phyloP scores from a whole-genome alignment of 2,888 invertebrate species.

The Conistra vaccinii region DNA sequence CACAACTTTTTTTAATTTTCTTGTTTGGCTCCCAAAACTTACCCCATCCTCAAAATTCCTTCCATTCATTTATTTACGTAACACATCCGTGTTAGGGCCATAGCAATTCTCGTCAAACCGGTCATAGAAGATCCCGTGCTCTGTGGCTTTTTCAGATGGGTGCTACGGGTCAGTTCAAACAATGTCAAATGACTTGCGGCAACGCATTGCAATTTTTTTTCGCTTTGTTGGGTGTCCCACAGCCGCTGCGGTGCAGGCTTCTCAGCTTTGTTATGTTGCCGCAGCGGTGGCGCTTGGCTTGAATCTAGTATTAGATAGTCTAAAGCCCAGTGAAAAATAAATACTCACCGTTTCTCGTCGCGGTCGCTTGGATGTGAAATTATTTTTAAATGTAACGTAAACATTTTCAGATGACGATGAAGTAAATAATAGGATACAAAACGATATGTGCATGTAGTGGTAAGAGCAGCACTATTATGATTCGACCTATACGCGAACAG shows the following conservation, averaged over 20 bases:
- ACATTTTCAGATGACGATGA: conserved; percentile 31
- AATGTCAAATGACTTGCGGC: too few species aligned
- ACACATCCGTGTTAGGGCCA: too few species aligned
- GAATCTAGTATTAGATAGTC: not conserved
- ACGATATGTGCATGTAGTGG: conserved; percentile 23
- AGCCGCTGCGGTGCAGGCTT: not conserved
- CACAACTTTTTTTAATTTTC: too few species aligned
- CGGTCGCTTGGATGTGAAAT: not conserved
- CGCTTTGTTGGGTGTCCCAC: not conserved
- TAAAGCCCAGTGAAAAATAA: not conserved
- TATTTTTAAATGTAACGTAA: not conserved
- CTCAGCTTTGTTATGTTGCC: not conserved
- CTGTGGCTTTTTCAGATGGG: too few species aligned
- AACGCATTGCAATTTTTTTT: not conserved
- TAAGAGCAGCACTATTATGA: conserved; percentile 35
- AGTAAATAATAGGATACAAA: not conserved
- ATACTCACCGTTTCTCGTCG: not conserved
- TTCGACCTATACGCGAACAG: conserved; percentile 24
- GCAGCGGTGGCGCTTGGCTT: not conserved
- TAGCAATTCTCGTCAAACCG: too few species aligned
- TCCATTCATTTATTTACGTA: too few species aligned
- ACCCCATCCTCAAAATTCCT: too few species aligned
- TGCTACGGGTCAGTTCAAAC: too few species aligned
- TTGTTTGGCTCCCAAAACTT: too few species aligned
- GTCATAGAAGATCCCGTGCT: too few species aligned